Conservation (phyloP, 2,888 invertebrate genomes). For the Chloromyia formosa region DNA sequence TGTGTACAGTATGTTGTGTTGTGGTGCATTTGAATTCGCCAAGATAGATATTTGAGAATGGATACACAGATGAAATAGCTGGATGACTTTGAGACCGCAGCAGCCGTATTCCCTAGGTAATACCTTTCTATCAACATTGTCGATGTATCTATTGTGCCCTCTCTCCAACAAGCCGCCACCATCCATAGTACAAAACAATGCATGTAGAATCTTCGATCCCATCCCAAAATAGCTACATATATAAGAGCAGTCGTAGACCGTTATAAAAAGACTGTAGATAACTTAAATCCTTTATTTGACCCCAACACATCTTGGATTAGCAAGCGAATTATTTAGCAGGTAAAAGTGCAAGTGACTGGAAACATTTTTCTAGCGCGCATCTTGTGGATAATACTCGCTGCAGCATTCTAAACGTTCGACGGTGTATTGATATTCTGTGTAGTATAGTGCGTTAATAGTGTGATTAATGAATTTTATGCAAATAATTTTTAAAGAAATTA, state of each 20-base stretch:
- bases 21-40: constrained; percentile 20
- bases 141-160: constrained; percentile 8
- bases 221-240: constrained; percentile 23
- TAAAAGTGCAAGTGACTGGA: constrained; percentile 5
- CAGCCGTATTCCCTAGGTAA: constrained; percentile 18
- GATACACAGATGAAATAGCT: constrained; percentile 16
- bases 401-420: background rate
- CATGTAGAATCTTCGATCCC: constrained; percentile 40
- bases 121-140: constrained; percentile 26
- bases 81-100: constrained; percentile 26
- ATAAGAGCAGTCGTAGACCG: constrained; percentile 14
- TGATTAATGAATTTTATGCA: background rate
- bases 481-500: background rate
- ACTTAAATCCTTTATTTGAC: constrained; percentile 47
- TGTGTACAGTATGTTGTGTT: background rate
- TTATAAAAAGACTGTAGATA: constrained; percentile 46
- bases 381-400: background rate
- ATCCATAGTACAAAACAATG: constrained; percentile 25
- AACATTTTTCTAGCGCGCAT: constrained; percentile 17
- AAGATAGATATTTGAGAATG: constrained; percentile 25
- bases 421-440: background rate
- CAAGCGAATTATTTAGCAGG: constrained; percentile 31
- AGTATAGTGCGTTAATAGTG: constrained; percentile 4
- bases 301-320: constrained; percentile 42
- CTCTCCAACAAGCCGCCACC: constrained; percentile 17